These are phyloP conservation scores for Ranitomeya imitator DNA, from an alignment of 2,113 vertebrate species.

Conservation along the genomic window DNA sequence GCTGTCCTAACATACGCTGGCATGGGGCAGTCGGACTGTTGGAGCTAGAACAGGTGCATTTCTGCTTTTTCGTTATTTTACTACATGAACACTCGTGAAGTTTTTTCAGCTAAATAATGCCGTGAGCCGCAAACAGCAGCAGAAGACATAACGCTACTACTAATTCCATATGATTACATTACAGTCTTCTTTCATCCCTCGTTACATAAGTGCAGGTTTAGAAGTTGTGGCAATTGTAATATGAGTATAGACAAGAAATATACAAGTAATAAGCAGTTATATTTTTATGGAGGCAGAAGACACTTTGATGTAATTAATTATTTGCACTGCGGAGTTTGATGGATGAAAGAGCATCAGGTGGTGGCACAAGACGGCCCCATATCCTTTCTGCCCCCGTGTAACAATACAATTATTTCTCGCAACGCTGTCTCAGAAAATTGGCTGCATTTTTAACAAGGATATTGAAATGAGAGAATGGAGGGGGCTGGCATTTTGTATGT, in stretches of 20 bases:
- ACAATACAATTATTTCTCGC: constrained; percentile 32
- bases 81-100: too few relatives aligned
- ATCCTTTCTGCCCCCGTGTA: constrained; percentile 21
- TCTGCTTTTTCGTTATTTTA: too few relatives aligned
- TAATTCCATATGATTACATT: neutral
- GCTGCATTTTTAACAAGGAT: constrained; percentile 38
- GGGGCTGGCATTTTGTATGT: constrained; percentile 15
- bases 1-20: too few relatives aligned
- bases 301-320: constrained; percentile 7
- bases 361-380: neutral
- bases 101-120: too few relatives aligned
- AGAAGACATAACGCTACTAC: neutral
- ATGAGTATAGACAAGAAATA: neutral
- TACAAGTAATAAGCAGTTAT: neutral
- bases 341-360: constrained; percentile 35
- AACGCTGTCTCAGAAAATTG: constrained; percentile 29
- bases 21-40: too few relatives aligned
- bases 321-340: constrained; percentile 23
- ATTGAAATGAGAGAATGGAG: constrained; percentile 27
- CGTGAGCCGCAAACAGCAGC: neutral
- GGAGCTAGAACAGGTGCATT: too few relatives aligned
- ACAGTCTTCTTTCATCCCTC: neutral
- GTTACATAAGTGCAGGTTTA: neutral
- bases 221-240: neutral
- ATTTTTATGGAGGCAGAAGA: neutral